Evolutionary conservation across 2,797 vertebrate species (phyloP), one percentile per base, ranked within the genome.

Genomic region (Pteronotus mesoamericanus): DNA sequence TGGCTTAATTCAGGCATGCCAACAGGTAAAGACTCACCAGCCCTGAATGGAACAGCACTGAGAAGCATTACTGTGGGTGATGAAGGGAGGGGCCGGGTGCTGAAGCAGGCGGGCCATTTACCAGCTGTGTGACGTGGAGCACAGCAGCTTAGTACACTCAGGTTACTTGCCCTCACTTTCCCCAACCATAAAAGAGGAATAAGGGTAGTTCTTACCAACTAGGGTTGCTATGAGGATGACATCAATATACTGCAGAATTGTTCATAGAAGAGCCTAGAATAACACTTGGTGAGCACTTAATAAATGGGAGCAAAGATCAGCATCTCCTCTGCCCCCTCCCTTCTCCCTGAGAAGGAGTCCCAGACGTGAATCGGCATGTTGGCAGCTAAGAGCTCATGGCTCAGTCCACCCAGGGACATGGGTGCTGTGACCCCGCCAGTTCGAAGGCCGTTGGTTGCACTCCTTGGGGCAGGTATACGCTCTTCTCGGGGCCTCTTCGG

Each of bases 41-140:
- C 8, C 37, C 46, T 46, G 1, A 1, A 32, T 0, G 8, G 32
- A 68, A 61, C 5, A 32, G 32, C 24, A 15, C 57, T 0, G 3
- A 59, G 68, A 75, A 66, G 48, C 9, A 26, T 51, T 4, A 46
- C 57, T 44, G 22, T 37, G 1, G 6, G 53, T 3, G 12, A 9
- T 3, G 1, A 66, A 61, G 46, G 6, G 64, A 57, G 34, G 26
- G 48, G 26, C 24, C 0, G 3, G 48, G 48, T 15, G 51, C n/a
- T 19, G 53, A 82, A 14, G 29, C 32, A 53, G 44, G 8, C 8
- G 77, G 66, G 32, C 19, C 66, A 16, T 6, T 39, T n/a, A 22
- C 37, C 16, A 10, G 77, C 69, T n/a, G 19, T 24, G 14, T 57
- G 74, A 83, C 78, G 80, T 42, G 55, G 24, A 32, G 6, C 26